Conservation (phyloP, 2,113 vertebrate species). For the Seriola dumerili region DNA sequence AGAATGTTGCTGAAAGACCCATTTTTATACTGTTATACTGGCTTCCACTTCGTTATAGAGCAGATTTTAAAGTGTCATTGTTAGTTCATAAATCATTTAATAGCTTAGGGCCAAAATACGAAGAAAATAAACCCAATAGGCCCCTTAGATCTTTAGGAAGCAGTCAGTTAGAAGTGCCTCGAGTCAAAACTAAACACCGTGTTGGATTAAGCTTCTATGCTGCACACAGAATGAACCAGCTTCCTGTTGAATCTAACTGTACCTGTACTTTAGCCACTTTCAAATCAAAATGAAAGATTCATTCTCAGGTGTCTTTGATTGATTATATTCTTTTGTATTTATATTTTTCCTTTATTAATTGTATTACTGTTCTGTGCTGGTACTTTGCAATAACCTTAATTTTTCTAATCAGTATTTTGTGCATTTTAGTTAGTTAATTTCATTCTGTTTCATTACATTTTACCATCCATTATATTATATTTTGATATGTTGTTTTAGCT, state of each 20-base stretch:
- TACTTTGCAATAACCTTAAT: neutral
- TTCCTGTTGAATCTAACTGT: neutral
- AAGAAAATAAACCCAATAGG: slow-evolving; percentile 1
- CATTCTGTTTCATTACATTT: neutral
- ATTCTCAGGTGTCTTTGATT: neutral
- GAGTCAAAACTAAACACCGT: slow-evolving; percentile 10
- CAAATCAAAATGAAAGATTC: slow-evolving; percentile 6
- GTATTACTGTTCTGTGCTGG: neutral
- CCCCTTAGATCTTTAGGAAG: slow-evolving; percentile 8
- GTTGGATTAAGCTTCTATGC: slow-evolving; percentile 2
- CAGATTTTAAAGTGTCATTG: neutral
- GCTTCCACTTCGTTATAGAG: slow-evolving; percentile 1
- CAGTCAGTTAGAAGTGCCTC: slow-evolving; percentile 4
- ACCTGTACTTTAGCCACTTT: neutral
- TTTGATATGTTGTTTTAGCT: neutral
- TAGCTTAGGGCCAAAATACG: slow-evolving; percentile 15
- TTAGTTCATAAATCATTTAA: slow-evolving; percentile 13
- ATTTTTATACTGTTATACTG: neutral
- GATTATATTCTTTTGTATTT: neutral
- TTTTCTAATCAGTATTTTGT: neutral
- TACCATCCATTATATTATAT: neutral
- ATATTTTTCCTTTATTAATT: neutral
- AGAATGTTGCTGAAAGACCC: neutral
- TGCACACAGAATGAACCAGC: neutral
- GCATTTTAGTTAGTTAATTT: neutral